Evolutionary conservation across 2,113 vertebrate genomes (phyloP), one percentile per base, ranked within the genome.

Genomic region (Sminthopsis crassicaudata): DNA sequence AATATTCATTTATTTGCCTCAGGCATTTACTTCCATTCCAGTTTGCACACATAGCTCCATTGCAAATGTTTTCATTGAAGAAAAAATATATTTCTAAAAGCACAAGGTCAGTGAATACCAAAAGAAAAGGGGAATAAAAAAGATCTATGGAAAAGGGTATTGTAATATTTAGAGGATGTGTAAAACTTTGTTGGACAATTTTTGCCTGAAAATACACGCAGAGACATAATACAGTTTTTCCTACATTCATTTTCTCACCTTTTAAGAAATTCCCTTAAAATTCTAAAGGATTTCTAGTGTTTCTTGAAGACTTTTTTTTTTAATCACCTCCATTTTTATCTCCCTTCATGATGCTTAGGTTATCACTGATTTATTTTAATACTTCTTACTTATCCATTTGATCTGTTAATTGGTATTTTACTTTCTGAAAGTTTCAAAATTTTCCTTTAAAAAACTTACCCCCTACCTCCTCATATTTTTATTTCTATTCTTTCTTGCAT

Each of bases 401-500:
- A 95, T 97, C 92, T 96, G 52, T 48, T 97, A 96, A 97, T 94
- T 96, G 94, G 5, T 55, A 24, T 94, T 97, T 96, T 92, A 88
- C 42, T 26, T 96, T 95, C 84, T 55, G 90, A 92, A 48, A 84
- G 14, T 8, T 88, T 97, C 55, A 57, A 46, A 88, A 30, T 2
- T 4, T 23, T 36, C 46, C 25, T 60, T 89, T 95, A 51, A 51
- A 51, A 36, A 90, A 42, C 16, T 95, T 7, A 57, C 67, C 67
- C 22, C 46, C 27, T 94, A 54, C 54, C 67, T 91, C 96, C 96
- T 96, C 48, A 96, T 96, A 88, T 95, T 92, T 94, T 46, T 67
- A 1, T 93, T 96, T 95, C 51, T 60, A 90, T 51, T 88, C 42
- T 92, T 57, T 91, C 3, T 90, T 53, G 89, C n/a, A 53, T 93